These are phyloP conservation scores for Albula goreensis DNA, from an alignment of 2,113 vertebrate genomes.

Conservation along the genomic window DNA sequence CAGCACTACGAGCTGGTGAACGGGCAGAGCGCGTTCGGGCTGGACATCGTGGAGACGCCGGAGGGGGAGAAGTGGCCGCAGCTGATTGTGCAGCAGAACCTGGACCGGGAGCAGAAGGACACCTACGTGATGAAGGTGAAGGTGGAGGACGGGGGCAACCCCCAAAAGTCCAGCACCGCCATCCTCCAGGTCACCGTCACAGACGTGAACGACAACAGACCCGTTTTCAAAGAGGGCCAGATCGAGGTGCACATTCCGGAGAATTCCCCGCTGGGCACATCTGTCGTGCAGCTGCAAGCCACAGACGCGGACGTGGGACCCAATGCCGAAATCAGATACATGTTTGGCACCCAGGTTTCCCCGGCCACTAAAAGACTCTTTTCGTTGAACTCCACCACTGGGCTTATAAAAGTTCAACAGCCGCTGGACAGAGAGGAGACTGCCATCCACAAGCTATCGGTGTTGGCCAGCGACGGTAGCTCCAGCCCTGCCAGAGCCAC, in stretches of 20 bases:
- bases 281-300: conserved; percentile 93
- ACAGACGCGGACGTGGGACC: conserved; percentile 94
- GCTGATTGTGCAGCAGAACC: conserved; percentile 95
- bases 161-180: conserved; percentile 97
- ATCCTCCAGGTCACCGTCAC: conserved; percentile 97
- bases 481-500: conserved; percentile 92
- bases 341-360: conserved; percentile 93
- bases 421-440: conserved; percentile 95
- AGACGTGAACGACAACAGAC: conserved; percentile 97
- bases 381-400: conserved; percentile 91
- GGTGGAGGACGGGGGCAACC: conserved; percentile 94
- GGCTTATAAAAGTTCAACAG: conserved; percentile 93
- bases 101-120: conserved; percentile 97
- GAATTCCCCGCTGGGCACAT: conserved; percentile 89
- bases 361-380: conserved; percentile 94
- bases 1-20: conserved; percentile 97
- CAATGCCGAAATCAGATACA: conserved; percentile 94
- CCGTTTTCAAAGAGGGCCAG: conserved; percentile 94
- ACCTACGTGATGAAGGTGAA: conserved; percentile 99
- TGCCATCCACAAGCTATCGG: conserved; percentile 93
- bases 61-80: conserved; percentile 99
- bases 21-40: conserved; percentile 92
- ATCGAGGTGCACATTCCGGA: conserved; percentile 95
- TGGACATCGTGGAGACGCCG: conserved; percentile 97
- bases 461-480: conserved; percentile 95